These are phyloP conservation scores for Phaethon lepturus DNA, from an alignment of 2,113 vertebrate species.

Conservation along the genomic window DNA sequence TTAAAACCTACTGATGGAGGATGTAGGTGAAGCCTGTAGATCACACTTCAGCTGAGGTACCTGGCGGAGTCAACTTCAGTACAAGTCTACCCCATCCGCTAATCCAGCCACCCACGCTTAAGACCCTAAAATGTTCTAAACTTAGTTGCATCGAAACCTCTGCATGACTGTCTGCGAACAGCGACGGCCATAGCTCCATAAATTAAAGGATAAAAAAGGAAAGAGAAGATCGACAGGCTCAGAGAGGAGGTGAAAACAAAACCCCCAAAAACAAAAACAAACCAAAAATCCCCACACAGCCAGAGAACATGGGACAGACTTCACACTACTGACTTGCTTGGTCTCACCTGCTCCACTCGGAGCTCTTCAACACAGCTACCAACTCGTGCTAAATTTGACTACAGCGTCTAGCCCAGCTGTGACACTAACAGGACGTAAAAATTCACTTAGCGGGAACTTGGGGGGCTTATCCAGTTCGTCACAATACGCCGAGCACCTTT, in stretches of 20 bases:
- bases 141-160: background rate
- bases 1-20: background rate
- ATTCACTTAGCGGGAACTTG: background rate
- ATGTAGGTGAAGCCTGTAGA: background rate
- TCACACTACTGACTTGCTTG: background rate
- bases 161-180: background rate
- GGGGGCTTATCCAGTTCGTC: background rate
- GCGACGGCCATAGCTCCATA: background rate
- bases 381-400: background rate
- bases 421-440: background rate
- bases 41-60: background rate
- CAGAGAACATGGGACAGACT: background rate
- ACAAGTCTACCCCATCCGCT: no score
- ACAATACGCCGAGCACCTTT: background rate
- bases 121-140: background rate
- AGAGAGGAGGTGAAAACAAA: background rate
- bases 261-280: no score
- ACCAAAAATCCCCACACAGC: accelerated
- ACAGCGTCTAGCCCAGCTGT: background rate
- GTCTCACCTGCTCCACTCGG: background rate
- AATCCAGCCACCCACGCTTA: background rate
- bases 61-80: background rate
- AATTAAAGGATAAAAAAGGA: background rate
- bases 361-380: background rate
- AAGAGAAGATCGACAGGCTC: background rate